Conservation (phyloP, 2,888 invertebrate species). For the Cataglyphis cursor region DNA sequence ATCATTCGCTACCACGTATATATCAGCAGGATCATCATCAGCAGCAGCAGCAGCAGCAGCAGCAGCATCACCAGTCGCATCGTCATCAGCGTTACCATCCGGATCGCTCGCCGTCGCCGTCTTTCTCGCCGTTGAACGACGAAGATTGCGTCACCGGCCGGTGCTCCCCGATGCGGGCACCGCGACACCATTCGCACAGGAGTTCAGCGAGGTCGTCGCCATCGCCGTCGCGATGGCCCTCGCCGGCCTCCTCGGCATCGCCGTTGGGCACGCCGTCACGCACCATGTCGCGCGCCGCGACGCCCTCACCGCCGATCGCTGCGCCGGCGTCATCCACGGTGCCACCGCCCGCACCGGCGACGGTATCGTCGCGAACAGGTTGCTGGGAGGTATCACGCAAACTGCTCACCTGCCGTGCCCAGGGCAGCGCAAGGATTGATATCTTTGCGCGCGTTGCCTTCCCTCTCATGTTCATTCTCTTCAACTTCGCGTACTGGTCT, state of each 20-base stretch:
- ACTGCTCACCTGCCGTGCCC: slow-evolving; percentile 81
- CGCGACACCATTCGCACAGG: slow-evolving; percentile 76
- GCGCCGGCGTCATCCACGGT: slow-evolving; percentile 45
- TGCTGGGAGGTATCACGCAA: slow-evolving; percentile 80
- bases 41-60: slow-evolving; percentile 66
- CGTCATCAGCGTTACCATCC: slow-evolving; percentile 62
- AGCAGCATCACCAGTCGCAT: slow-evolving; percentile 52
- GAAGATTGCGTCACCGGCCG: slow-evolving; percentile 55
- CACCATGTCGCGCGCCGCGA: slow-evolving; percentile 72
- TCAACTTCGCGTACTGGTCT: slow-evolving; percentile 97
- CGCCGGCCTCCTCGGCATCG: slow-evolving; percentile 80
- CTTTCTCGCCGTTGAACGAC: slow-evolving; percentile 57
- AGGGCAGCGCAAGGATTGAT: slow-evolving; percentile 92
- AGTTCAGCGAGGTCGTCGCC: slow-evolving; percentile 76
- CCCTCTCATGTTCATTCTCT: slow-evolving; percentile 96
- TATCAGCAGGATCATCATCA: slow-evolving; percentile 57
- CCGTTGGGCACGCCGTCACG: slow-evolving; percentile 79
- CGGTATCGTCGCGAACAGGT: slow-evolving; percentile 68
- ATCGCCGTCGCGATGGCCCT: slow-evolving; percentile 76
- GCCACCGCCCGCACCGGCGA: slow-evolving; percentile 74
- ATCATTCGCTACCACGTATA: slow-evolving; percentile 56
- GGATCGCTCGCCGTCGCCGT: slow-evolving; percentile 59
- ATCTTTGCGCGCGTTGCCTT: slow-evolving; percentile 98
- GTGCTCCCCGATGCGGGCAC: slow-evolving; percentile 72
- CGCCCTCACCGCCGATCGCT: slow-evolving; percentile 74